Conservation (phyloP, 2,888 invertebrate genomes). For the Glyphotaelius pellucidus region DNA sequence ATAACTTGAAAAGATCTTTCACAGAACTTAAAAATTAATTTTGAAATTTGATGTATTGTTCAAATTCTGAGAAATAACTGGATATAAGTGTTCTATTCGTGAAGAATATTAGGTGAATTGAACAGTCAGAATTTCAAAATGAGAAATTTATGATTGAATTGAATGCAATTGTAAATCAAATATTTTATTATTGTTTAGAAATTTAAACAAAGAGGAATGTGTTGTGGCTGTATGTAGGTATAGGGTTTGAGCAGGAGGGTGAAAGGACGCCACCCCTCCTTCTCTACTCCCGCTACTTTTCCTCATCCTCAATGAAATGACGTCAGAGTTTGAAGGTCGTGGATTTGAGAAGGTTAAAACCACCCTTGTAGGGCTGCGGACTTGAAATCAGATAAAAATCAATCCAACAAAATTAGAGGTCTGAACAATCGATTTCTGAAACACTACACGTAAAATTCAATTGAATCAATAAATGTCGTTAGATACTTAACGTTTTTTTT, state of each 20-base stretch:
- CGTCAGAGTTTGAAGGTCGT: constrained; percentile 47
- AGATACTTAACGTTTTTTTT: background rate
- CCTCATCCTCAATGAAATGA: constrained; percentile 53
- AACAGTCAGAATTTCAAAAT: background rate
- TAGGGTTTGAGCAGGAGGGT: constrained; percentile 4
- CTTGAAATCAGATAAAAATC: background rate
- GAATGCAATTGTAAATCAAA: too few species aligned
- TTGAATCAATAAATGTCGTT: background rate
- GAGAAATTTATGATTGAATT: background rate
- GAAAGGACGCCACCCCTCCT: constrained; percentile 24
- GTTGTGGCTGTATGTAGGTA: constrained; percentile 22
- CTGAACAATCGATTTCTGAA: background rate
- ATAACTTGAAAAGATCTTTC: too few species aligned
- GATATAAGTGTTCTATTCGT: too few species aligned
- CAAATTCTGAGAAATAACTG: too few species aligned
- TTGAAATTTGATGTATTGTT: too few species aligned
- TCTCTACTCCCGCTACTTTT: background rate
- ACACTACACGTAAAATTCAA: background rate
- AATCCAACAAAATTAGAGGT: background rate
- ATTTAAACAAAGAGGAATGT: background rate
- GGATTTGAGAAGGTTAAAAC: constrained; percentile 45
- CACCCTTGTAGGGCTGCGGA: background rate
- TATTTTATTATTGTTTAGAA: background rate
- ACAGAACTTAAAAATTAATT: too few species aligned
- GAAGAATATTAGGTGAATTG: background rate